Evolutionary conservation across 1,140 invertebrate genomes (phyloP), one percentile per base, ranked within the genome.

Genomic region (Sitodiplosis mosellana): DNA sequence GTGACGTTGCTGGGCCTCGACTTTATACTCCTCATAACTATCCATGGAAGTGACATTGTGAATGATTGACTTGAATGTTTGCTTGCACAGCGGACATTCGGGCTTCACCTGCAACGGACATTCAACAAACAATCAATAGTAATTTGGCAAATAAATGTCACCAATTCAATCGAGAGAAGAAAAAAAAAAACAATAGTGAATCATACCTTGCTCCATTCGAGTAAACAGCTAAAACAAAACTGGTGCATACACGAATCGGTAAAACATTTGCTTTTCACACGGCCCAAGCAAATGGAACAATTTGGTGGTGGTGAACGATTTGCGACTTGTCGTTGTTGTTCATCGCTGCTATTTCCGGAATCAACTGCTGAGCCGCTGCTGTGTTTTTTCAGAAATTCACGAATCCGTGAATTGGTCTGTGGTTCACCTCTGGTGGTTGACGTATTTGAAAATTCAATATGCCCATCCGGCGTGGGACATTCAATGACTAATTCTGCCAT

Each of bases 21-120:
- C 74, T 58, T 78, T 70, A 60, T 90, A 89, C 51, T 88, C 78
- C 55, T 94, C 88, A 66, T 87, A 93, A 55, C 91, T 84, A 52
- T 81, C 73, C 61, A 83, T 80, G 1, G 84, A 85, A 52, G 80
- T 76, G 3, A 94, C 82, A 76, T 89, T 93, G 61, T 93, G 87
- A 53, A 93, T 87, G 34, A 95, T 94, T 5, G 81, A 83, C 54
- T 78, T 83, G 60, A 95, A 94, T 5, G 75, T 74, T 58, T 90
- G 84, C 56, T 95, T 94, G 66, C 92, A 96, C 0, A 96, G 67
- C 4, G 92, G 92, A 66, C 92, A 96, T 59, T 88, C 89, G 12
- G 87, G 74, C 66, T 94, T 93, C 8, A 93, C 81, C 75, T 78
- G 58, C 15, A 59, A 53, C 57, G 51, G 44, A 55, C 60, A 27